Base-by-base conservation (phyloP, 2,797 vertebrate species). In the Mus minutoides region DNA sequence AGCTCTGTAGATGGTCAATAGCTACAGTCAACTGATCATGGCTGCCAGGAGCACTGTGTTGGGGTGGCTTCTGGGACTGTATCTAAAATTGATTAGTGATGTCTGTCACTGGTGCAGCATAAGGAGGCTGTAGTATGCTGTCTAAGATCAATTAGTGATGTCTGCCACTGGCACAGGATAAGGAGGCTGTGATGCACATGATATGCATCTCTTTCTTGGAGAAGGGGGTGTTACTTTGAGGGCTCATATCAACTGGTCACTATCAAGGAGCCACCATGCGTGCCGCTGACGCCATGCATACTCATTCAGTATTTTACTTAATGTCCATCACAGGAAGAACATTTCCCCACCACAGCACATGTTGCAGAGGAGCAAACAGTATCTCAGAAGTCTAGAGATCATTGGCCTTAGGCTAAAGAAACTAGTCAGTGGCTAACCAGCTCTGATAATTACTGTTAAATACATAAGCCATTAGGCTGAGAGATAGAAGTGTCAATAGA, bases 361-460 rank as follows among this genome's bases (percentile, higher is more conserved):
- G 56, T 82, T 26, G 34, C 31, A 92, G 49, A 40, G 52, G 43
- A 77, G 60, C 46, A 94, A 94, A 60, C 7, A 82, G 89, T 89
- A 24, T n/a, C 60, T 95, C 94, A 86, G 67, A 92, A 95, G 78
- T 49, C 77, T 64, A 64, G n/a, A 62, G 54, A 56, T 86, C 26
- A 67, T 24, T 96, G 78, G 75, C 67, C 69, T 78, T 69, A 94
- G 75, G 78, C 69, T 75, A 76, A 93, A 88, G 82, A 95, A 96
- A 75, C 78, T 94, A 89, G 88, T 84, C 43, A 64, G 62, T 76
- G 52, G 54, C 62, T 92, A 89, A 94, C 73, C 79, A 89, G 62
- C 88, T 94, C 82, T 90, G 76, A 73, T 64, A 88, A 92, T 88
- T 95, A 91, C 92, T 96, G 83, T 91, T 94, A 94, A 94, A 92